A percentile compares a stretch with the other conserved stretches of the same genome.
These are phyloP conservation scores for Brotula barbata DNA, from an alignment of 2,797 vertebrate genomes.

Conservation along the genomic window DNA sequence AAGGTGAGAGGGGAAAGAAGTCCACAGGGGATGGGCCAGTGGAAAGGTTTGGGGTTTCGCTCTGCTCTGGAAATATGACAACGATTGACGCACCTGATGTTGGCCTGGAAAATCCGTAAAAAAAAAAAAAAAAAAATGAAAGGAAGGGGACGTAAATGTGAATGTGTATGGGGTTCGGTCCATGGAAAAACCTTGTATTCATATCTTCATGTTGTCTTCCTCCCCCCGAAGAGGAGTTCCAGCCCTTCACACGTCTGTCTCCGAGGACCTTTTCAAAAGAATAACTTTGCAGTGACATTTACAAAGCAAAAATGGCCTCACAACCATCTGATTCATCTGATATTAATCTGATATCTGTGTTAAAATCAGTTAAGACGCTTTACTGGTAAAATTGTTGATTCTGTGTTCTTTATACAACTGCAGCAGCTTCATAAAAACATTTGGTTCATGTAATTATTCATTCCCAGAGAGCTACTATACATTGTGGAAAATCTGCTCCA, in stretches of 20 bases:
- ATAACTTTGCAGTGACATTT: conserved; percentile 8
- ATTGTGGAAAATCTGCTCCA: too few species aligned
- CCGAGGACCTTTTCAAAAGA: conserved; percentile 25
- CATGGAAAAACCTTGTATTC: conserved; percentile 43
- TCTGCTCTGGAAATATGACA: conserved; percentile 56
- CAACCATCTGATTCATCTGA: neutral
- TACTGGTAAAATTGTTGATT: neutral
- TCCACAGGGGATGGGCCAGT: conserved; percentile 25
- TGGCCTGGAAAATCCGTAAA: conserved; percentile 60
- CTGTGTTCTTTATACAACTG: too few species aligned
- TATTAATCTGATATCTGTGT: neutral
- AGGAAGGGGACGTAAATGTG: conserved; percentile 41
- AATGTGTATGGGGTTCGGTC: conserved; percentile 24
- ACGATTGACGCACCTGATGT: conserved; percentile 56
- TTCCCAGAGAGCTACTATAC: too few species aligned
- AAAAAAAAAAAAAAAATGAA: too few species aligned
- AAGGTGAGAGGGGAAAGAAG: conserved; percentile 54
- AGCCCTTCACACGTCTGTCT: conserved; percentile 25
- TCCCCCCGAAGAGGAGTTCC: conserved; percentile 16
- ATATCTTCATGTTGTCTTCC: conserved; percentile 11
- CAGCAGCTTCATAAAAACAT: too few species aligned
- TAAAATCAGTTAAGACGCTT: too few species aligned
- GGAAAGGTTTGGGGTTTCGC: conserved; percentile 57
- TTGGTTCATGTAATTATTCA: too few species aligned
- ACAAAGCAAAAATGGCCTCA: neutral